phyloP scores from a whole-genome alignment of 2,888 invertebrate genomes.

The Drosophila melanosoma region DNA sequence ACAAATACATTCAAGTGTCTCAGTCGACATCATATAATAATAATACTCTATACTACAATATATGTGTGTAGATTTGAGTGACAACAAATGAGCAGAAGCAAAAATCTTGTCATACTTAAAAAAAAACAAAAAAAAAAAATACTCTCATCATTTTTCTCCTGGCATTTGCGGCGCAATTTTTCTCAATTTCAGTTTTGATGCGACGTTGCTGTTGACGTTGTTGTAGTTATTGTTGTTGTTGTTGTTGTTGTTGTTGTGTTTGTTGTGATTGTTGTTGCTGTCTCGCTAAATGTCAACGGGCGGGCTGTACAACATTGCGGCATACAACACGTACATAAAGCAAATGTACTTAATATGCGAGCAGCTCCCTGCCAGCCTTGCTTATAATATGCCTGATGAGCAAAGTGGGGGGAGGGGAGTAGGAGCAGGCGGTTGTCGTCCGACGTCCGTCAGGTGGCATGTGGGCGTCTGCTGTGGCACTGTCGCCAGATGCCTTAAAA shows the following conservation, averaged over 20 bases:
- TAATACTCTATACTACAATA: slow-evolving; percentile 18
- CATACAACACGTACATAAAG: slow-evolving; percentile 60
- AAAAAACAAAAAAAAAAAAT: slow-evolving; percentile 31
- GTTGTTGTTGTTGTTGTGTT: slow-evolving; percentile 13
- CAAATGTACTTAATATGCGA: slow-evolving; percentile 76
- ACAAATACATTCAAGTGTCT: slow-evolving; percentile 5
- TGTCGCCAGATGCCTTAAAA: slow-evolving; percentile 63
- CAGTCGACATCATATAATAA: slow-evolving; percentile 14
- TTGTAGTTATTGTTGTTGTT: slow-evolving; percentile 13
- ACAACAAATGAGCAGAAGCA: slow-evolving; percentile 70
- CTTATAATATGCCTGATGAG: slow-evolving; percentile 74
- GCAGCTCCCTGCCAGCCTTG: slow-evolving; percentile 66
- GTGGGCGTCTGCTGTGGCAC: slow-evolving; percentile 17
- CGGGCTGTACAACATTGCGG: slow-evolving; percentile 67
- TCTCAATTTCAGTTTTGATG: slow-evolving; percentile 63
- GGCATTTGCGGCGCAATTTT: slow-evolving; percentile 75
- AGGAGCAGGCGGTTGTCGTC: slow-evolving; percentile 1
- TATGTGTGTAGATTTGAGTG: slow-evolving; percentile 12
- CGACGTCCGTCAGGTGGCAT: slow-evolving; percentile 50
- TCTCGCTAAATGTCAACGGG: slow-evolving; percentile 75
- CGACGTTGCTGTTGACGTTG: slow-evolving; percentile 25
- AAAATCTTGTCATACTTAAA: slow-evolving; percentile 69
- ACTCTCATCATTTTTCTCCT: slow-evolving; percentile 71
- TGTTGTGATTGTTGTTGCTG: slow-evolving; percentile 54
- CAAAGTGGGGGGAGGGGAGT: slow-evolving; percentile 9